Base-by-base conservation (phyloP, 2,797 vertebrate species). In the Sciaenops ocellatus region DNA sequence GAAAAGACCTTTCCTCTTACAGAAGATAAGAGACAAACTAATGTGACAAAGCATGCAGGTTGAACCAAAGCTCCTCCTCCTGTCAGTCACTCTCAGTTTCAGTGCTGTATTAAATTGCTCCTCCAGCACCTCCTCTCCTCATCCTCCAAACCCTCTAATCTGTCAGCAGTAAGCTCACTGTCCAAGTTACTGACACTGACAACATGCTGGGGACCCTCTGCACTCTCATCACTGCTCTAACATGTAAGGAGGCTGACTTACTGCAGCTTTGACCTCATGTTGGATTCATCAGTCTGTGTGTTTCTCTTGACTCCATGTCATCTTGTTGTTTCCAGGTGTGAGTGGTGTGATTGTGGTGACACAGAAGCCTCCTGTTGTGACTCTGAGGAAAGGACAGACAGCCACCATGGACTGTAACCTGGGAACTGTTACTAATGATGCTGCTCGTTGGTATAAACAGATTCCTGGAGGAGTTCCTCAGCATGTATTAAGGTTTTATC, bases 261-360 rank as follows among this genome's bases (percentile, higher is more conserved):
- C 55, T 78, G 76, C 66, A 67, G 68, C 71, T 64, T 30, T 61
- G 38, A 73, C 12, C 82, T 79, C 62, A 61, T 77, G 78, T 30
- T 78, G 78, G 65, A 76, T 69, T 62, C 57, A 56, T 78, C 76
- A 69, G 38, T 72, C 57, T 82, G 66, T 73, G 46, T 82, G 55
- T 82, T 80, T 65, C 46, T 85, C 77, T 66, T 87, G 57, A 81
- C 86, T 84, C 51, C 24, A 46, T 85, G 73, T 87, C 41, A 5
- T 89, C 79, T 83, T 86, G 66, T 87, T 86, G 63, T 89, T 83
- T 87, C 55, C 89, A 93, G 92, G 85, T 91, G 91, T 90, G 78
- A 89, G 88, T 77, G 85, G 84, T 86, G 89, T 84, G 77, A 38
- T 8, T 5, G 34, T 38, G 34, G 34, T 38, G 34, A 38, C 34